Conservation (phyloP, 2,797 vertebrate genomes). For the Chanos chanos region DNA sequence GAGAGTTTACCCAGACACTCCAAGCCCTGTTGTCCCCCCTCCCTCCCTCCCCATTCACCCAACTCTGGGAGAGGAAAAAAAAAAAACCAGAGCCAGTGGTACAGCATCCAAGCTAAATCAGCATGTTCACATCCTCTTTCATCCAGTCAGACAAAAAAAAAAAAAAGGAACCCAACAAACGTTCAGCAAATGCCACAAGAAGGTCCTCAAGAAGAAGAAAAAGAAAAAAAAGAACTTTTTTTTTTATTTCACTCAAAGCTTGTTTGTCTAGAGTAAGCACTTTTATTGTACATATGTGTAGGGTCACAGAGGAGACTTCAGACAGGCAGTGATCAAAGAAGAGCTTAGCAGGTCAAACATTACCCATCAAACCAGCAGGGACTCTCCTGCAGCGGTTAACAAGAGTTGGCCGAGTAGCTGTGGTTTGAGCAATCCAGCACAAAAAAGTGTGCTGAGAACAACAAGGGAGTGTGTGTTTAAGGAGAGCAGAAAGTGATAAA, state of each 20-base stretch:
- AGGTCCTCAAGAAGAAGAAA: no score
- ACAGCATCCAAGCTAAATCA: constrained; percentile 58
- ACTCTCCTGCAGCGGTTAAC: constrained; percentile 19
- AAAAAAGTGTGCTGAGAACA: neutral
- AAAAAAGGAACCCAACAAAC: constrained; percentile 50
- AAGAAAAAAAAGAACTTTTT: neutral
- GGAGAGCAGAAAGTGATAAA: constrained; percentile 3
- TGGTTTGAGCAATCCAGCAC: constrained; percentile 1
- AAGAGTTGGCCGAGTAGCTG: constrained; percentile 19
- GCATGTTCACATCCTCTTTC: constrained; percentile 71
- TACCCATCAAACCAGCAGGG: constrained; percentile 9
- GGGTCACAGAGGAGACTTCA: constrained; percentile 53
- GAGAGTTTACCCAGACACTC: constrained; percentile 65
- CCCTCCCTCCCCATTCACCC: constrained; percentile 58
- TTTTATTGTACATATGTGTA: constrained; percentile 30
- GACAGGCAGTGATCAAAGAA: constrained; percentile 39
- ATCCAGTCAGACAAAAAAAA: constrained; percentile 35
- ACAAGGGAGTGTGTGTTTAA: constrained; percentile 7
- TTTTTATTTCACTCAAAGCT: constrained; percentile 11
- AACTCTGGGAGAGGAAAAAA: neutral
- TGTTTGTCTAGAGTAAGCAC: constrained; percentile 42
- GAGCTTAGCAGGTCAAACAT: constrained; percentile 39
- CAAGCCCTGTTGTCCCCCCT: constrained; percentile 54
- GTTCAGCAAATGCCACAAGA: constrained; percentile 53
- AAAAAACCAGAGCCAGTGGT: constrained; percentile 1